phyloP scores from a whole-genome alignment of 2,888 invertebrate genomes.

The Catocala nupta region DNA sequence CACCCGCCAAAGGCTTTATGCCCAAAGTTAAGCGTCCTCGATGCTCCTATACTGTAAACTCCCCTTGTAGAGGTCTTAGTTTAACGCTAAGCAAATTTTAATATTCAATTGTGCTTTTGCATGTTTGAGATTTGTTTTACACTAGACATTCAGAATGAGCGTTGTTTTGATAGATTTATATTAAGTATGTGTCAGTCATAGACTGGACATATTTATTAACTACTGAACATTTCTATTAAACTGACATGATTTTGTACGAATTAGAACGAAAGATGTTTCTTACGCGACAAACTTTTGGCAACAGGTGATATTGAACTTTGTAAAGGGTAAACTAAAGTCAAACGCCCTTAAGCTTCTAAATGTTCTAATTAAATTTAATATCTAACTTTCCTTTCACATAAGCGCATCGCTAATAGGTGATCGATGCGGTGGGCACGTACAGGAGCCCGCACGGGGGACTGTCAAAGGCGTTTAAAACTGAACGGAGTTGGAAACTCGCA shows the following conservation, averaged over 20 bases:
- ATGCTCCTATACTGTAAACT: conserved; percentile 73
- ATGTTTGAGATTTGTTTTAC: conserved; percentile 51
- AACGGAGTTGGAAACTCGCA: conserved; percentile 66
- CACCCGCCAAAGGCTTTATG: conserved; percentile 81
- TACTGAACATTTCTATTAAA: no score
- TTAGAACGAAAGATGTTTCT: no score
- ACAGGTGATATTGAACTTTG: conserved; percentile 1
- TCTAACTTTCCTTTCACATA: conserved; percentile 45
- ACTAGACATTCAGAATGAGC: conserved; percentile 6
- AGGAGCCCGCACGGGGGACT: conserved; percentile 62
- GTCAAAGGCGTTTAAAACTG: conserved; percentile 75
- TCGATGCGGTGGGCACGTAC: conserved; percentile 70
- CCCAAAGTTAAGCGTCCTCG: conserved; percentile 78
- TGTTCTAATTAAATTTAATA: conserved; percentile 27
- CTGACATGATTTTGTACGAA: background rate
- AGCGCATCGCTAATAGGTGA: conserved; percentile 54
- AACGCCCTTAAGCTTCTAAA: background rate
- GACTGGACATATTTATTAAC: no score
- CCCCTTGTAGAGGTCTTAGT: conserved; percentile 75
- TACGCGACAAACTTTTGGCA: background rate
- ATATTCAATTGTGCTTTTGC: conserved; percentile 84
- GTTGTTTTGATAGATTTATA: background rate
- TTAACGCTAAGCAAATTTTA: conserved; percentile 84
- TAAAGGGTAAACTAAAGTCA: conserved; percentile 2
- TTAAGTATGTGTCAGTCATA: no score